These are phyloP conservation scores for Drosophila dunni DNA, from an alignment of 1,140 invertebrate genomes.

Conservation along the genomic window DNA sequence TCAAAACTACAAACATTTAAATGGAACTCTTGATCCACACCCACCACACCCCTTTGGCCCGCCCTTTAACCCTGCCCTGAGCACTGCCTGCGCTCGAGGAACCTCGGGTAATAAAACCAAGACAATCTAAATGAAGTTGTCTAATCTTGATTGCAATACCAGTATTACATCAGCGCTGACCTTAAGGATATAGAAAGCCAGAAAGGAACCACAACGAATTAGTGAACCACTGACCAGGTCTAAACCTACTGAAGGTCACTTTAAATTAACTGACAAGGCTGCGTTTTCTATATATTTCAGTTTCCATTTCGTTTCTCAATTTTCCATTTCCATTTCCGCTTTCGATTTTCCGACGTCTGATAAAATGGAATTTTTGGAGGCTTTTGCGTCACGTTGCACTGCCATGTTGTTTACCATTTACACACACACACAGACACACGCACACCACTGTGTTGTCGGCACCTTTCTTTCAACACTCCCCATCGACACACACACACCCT, in stretches of 20 bases:
- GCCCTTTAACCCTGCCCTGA: not conserved
- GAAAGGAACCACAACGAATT: not conserved
- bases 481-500: not conserved
- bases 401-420: conserved; percentile 66
- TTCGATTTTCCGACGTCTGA: conserved; percentile 13
- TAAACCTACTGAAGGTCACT: conserved; percentile 7
- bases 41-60: too few species aligned
- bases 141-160: not conserved
- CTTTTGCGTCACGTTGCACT: conserved; percentile 70
- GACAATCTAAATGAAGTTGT: not conserved
- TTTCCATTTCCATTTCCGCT: conserved; percentile 2
- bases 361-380: conserved; percentile 33
- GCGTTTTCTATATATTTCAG: not conserved
- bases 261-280: conserved; percentile 1
- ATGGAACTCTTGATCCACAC: too few species aligned
- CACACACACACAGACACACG: conserved; percentile 16
- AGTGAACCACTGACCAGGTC: not conserved
- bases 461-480: not conserved
- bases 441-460: not conserved
- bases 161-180: conserved; percentile 3
- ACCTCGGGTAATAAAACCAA: not conserved
- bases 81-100: too few species aligned
- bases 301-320: not conserved
- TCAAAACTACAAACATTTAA: too few species aligned
- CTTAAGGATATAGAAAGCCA: not conserved